A percentile compares a stretch with the other conserved stretches of the same genome.
phyloP scores from a whole-genome alignment of 1,140 invertebrate genomes.

The Acromyrmex charruanus region DNA sequence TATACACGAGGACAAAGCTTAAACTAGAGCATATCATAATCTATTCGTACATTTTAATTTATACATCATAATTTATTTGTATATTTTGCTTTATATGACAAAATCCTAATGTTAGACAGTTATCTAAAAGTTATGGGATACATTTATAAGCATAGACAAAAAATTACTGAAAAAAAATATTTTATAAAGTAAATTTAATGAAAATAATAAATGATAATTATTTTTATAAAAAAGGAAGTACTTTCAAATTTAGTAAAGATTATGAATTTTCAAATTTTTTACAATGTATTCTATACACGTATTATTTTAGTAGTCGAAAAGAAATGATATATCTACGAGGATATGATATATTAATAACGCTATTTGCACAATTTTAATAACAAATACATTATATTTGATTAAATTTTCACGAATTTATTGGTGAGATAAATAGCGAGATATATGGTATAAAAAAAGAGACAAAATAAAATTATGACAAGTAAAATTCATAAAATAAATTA shows the following conservation, averaged over 20 bases:
- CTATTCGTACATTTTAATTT: not conserved
- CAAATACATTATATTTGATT: not conserved
- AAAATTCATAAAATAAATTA: not conserved
- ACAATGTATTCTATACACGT: not conserved
- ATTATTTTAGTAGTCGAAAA: not conserved
- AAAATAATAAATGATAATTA: not conserved
- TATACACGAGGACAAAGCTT: not conserved
- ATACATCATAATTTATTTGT: not conserved
- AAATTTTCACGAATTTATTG: constrained; percentile 1
- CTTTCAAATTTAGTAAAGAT: not conserved
- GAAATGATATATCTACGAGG: not conserved
- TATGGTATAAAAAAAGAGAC: not conserved
- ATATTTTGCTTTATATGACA: no score
- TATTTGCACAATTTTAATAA: not conserved
- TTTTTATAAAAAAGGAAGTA: not conserved
- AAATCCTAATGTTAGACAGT: not conserved
- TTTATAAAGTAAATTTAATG: not conserved
- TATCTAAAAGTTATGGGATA: not conserved
- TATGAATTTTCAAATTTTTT: not conserved
- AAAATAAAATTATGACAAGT: not conserved
- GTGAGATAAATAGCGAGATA: not conserved
- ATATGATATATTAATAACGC: constrained; percentile 1
- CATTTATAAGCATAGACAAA: not conserved
- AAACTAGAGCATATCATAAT: not conserved
- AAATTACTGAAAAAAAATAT: not conserved